These are phyloP conservation scores for Crocidura indochinensis DNA, from an alignment of 2,797 vertebrate genomes.

Conservation along the genomic window DNA sequence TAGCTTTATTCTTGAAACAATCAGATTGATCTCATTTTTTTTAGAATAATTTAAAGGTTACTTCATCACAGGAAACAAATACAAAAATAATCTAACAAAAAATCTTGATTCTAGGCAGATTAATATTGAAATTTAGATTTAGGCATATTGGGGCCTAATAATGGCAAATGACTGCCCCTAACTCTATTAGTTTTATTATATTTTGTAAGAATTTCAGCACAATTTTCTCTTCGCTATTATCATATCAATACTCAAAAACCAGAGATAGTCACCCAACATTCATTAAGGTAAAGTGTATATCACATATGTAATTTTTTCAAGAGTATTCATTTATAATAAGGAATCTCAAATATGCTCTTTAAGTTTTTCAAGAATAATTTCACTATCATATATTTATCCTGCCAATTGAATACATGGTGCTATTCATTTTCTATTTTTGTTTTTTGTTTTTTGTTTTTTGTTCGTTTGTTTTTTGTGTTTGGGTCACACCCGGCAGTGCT, in stretches of 20 bases:
- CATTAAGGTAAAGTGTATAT: neutral
- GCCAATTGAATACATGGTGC: neutral
- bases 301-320: neutral
- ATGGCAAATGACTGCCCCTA: neutral
- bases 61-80: neutral
- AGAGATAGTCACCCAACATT: neutral
- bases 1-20: neutral
- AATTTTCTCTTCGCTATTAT: conserved; percentile 23
- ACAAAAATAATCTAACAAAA: neutral
- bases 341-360: neutral
- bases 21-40: neutral
- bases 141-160: neutral
- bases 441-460: too few relatives aligned
- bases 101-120: neutral
- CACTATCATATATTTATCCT: neutral
- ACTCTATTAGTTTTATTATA: neutral
- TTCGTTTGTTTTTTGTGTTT: too few relatives aligned
- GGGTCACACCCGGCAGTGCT: too few relatives aligned
- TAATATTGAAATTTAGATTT: neutral
- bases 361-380: conserved; percentile 27
- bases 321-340: neutral
- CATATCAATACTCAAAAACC: conserved; percentile 17
- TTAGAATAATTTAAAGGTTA: too few relatives aligned
- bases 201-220: neutral
- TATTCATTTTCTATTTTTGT: conserved; percentile 38